phyloP scores from a whole-genome alignment of 2,797 vertebrate species.

The Pelobates cultripes region DNA sequence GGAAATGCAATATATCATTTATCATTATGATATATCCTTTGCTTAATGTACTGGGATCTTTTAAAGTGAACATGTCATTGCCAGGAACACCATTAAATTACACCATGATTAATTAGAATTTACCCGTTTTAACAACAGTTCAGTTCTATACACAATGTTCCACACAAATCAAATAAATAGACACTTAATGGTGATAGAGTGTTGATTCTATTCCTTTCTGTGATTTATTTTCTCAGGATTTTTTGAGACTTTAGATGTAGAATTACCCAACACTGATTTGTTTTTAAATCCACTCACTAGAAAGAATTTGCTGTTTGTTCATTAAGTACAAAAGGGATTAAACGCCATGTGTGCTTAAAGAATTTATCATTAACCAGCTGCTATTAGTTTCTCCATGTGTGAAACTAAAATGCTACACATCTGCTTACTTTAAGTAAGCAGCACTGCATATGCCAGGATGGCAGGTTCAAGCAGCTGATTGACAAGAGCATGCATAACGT shows the following conservation, averaged over 20 bases:
- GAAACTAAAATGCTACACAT: constrained; percentile 52
- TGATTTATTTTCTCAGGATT: neutral
- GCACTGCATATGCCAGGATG: constrained; percentile 61
- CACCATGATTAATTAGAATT: too few relatives aligned
- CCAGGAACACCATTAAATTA: too few relatives aligned
- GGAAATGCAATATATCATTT: too few relatives aligned
- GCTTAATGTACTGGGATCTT: too few relatives aligned
- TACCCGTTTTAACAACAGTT: too few relatives aligned
- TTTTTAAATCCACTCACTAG: neutral
- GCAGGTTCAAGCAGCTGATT: constrained; percentile 59
- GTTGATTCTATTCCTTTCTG: neutral
- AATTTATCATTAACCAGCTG: neutral
- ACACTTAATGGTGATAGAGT: neutral
- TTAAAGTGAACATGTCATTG: too few relatives aligned
- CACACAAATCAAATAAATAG: neutral
- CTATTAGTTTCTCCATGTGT: constrained; percentile 38
- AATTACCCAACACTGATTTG: neutral
- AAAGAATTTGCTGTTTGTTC: neutral
- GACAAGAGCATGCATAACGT: constrained; percentile 60
- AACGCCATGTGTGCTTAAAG: neutral
- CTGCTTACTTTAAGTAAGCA: constrained; percentile 60
- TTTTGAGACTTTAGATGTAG: neutral
- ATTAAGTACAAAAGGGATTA: neutral
- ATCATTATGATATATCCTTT: too few relatives aligned
- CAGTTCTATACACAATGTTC: neutral